Base-by-base conservation (phyloP, 1,140 invertebrate species). In the Belonocnema kinseyi region DNA sequence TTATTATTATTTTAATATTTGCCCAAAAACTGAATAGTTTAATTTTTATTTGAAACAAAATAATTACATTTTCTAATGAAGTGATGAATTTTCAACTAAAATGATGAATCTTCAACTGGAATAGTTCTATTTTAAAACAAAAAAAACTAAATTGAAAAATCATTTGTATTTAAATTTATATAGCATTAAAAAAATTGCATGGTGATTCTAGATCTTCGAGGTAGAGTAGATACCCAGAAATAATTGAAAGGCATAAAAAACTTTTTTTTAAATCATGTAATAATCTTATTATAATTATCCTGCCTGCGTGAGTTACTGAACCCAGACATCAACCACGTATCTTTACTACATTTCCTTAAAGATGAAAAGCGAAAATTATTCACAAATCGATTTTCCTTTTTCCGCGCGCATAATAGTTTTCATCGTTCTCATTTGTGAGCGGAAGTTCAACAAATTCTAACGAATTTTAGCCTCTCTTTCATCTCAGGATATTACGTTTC, bases 371-470 rank as follows among this genome's bases (percentile, higher is more conserved):
- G 14, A 11, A 19, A 66, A 66, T 21, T 26, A n/a, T 13, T 66
- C 33, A 66, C 14, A 13, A 66, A 66, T 66, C 61, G 16, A 66
- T 66, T 66, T 66, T 33, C 61, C 33, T 21, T 56, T 66, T 66
- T 46, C 40, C 21, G 26, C 21, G 21, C 10, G 61, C 26, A 66
- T n/a, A 19, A 58, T 46, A 66, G 40, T 66, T 66, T 66, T 66
- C 40, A 66, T 66, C 61, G 40, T 66, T 66, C 40, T 33, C 61
- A 66, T 66, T 66, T 66, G 16, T 40, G n/a, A 21, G 26, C 61
- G 61, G 61, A 66, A 66, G 61, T 66, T 66, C 14, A 66, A 66
- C 33, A 66, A 66, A 66, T 66, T 66, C 61, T 46, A 66, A 40
- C 61, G 40, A 66, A 66, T 40, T 66, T 66, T 40, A 66, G 61